These are phyloP conservation scores for Elymnias hypermnestra DNA, from an alignment of 1,140 invertebrate species.

Conservation along the genomic window DNA sequence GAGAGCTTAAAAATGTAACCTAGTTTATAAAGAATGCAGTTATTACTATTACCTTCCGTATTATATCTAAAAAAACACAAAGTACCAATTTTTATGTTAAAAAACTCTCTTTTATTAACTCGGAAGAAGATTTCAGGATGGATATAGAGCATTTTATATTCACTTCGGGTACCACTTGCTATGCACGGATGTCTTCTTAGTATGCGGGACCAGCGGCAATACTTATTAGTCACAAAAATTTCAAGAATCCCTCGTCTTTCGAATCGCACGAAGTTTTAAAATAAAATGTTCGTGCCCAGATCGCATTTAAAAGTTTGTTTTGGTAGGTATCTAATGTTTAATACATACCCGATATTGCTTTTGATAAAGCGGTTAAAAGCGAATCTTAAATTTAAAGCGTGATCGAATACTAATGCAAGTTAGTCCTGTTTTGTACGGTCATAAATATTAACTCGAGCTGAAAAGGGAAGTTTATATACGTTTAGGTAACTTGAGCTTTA, in stretches of 20 bases:
- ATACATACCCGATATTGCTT: slow-evolving; percentile 71
- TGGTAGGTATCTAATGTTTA: slow-evolving; percentile 62
- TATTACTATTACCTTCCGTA: no score
- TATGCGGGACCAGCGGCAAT: slow-evolving; percentile 60
- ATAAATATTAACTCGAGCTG: slow-evolving; percentile 58
- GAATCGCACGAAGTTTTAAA: slow-evolving; percentile 48
- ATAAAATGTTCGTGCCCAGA: slow-evolving; percentile 46
- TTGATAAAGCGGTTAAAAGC: slow-evolving; percentile 68
- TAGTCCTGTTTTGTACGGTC: slow-evolving; percentile 53
- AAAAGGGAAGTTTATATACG: slow-evolving; percentile 35
- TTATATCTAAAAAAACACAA: no score
- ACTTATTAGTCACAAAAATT: slow-evolving; percentile 74
- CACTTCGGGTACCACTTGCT: slow-evolving; percentile 50
- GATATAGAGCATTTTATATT: slow-evolving; percentile 63
- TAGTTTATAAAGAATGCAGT: no score
- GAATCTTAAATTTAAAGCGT: slow-evolving; percentile 71
- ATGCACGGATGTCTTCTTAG: slow-evolving; percentile 62
- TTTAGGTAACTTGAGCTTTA: slow-evolving; percentile 2
- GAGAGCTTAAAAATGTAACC: no score
- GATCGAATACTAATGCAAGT: slow-evolving; percentile 63
- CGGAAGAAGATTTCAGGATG: slow-evolving; percentile 37
- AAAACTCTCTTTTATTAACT: no score
- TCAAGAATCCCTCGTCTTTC: slow-evolving; percentile 48
- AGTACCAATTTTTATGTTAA: no score
- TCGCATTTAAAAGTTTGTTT: slow-evolving; percentile 54